Conservation (phyloP, 2,797 vertebrate genomes). For the Rhodeus uyekii region DNA sequence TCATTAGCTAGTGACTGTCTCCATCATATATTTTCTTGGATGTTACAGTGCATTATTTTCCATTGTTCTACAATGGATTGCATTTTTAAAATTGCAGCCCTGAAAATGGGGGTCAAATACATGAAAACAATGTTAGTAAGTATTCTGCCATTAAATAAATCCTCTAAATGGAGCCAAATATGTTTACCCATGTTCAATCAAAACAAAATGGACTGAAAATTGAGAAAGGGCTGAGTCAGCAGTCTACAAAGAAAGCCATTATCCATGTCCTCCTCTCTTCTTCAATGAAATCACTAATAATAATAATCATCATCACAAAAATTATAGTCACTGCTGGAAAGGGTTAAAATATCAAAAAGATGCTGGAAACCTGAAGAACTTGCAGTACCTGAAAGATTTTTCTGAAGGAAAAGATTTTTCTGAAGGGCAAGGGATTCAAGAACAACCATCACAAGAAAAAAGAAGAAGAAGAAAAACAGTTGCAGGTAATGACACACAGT, state of each 20-base stretch:
- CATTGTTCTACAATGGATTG: conserved; percentile 23
- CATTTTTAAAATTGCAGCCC: conserved; percentile 70
- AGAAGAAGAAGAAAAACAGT: too few species aligned
- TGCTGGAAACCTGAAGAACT: too few species aligned
- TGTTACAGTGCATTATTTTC: conserved; percentile 3
- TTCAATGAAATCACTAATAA: conserved; percentile 66
- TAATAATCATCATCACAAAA: conserved; percentile 43
- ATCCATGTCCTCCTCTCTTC: conserved; percentile 53
- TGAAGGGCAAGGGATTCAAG: too few species aligned
- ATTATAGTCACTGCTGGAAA: too few species aligned
- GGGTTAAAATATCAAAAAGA: too few species aligned
- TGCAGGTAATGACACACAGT: too few species aligned
- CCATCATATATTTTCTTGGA: neutral
- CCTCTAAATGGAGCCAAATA: conserved; percentile 31
- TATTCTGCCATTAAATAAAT: conserved; percentile 35
- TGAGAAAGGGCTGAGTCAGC: conserved; percentile 68
- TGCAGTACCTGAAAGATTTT: too few species aligned
- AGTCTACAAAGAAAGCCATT: conserved; percentile 46
- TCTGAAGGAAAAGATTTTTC: too few species aligned
- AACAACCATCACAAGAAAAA: too few species aligned
- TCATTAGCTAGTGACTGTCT: neutral
- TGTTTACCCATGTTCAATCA: conserved; percentile 38
- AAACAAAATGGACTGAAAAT: conserved; percentile 47
- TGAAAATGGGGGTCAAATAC: conserved; percentile 8
- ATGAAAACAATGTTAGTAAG: conserved; percentile 25